A percentile compares a stretch with the other conserved stretches of the same genome.
Conservation (phyloP, 1,140 invertebrate genomes). For the Augochlora pura region DNA sequence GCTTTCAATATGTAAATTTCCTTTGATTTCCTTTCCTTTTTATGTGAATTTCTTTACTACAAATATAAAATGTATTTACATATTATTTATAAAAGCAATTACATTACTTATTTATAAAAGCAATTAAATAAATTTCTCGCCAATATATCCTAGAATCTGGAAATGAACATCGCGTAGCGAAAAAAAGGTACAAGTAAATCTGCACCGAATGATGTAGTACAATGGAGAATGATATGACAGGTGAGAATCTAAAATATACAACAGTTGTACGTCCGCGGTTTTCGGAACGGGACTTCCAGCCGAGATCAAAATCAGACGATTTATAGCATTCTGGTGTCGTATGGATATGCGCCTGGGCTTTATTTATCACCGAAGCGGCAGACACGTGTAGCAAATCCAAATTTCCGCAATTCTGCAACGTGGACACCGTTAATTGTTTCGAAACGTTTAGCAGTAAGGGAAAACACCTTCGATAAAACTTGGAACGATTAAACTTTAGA, state of each 20-base stretch:
- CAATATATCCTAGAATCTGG: not conserved
- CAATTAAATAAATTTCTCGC: not conserved
- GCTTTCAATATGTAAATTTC: too few relatives aligned
- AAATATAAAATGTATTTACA: too few relatives aligned
- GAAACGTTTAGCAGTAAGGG: not conserved
- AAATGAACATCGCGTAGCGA: not conserved
- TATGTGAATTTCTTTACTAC: too few relatives aligned
- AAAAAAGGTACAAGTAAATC: not conserved
- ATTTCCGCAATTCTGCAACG: not conserved
- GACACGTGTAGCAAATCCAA: not conserved
- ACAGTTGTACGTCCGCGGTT: not conserved
- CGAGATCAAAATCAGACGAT: constrained; percentile 24
- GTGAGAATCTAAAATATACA: not conserved
- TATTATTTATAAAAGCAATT: too few relatives aligned
- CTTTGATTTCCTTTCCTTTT: too few relatives aligned
- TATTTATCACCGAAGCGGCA: constrained; percentile 14
- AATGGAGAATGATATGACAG: not conserved
- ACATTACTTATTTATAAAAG: too few relatives aligned
- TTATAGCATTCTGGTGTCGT: constrained; percentile 17
- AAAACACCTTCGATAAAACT: not conserved
- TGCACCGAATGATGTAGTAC: not conserved
- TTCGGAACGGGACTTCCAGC: not conserved
- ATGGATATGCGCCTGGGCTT: not conserved
- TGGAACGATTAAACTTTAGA: not conserved
- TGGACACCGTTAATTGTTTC: not conserved